Base-by-base conservation (phyloP, 1,140 invertebrate genomes). In the Euura lappo region DNA sequence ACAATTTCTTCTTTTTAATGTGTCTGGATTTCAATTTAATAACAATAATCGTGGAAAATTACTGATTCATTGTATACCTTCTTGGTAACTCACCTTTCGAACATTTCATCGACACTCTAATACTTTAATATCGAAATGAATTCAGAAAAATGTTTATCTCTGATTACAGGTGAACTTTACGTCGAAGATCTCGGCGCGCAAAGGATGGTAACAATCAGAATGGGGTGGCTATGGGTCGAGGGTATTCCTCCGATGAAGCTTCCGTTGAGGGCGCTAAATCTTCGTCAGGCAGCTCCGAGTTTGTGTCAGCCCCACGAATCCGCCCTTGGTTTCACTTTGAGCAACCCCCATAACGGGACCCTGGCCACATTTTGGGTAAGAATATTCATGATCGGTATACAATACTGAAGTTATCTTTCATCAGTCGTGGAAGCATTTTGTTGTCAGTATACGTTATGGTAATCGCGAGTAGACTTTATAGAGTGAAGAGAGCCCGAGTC, bases 121-220 rank as follows among this genome's bases (percentile, higher is more conserved):
- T 28, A 28, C 28, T 28, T 28, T 28, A 28, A 28, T 28, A 28
- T 28, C 28, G 28, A 28, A 28, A 28, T 1, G 1, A 28, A 28
- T 28, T 28, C 28, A 28, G 28, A 28, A 28, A 28, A 28, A 28
- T 28, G 28, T 28, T 28, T 1, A 28, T 60, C 13, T 60, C 4
- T 71, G 75, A 69, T 87, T 87, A 42, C 84, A 90, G 89, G 89
- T 72, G 88, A 88, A 73, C 82, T 90, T 64, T 87, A 88, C 77
- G 87, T 89, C 45, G 86, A 88, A 78, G 84, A 87, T 43, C 76
- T 86, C 68, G 80, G 73, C 65, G 85, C 86, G 73, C 82, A 83
- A 44, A 80, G 82, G 74, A 84, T 81, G 66, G 86, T 87, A 46
- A 83, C 81, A 73, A 86, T 88, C 77, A 82, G 86, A 71, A 88